These are phyloP conservation scores for Leuctra nigra DNA, from an alignment of 2,888 invertebrate genomes.

Conservation along the genomic window DNA sequence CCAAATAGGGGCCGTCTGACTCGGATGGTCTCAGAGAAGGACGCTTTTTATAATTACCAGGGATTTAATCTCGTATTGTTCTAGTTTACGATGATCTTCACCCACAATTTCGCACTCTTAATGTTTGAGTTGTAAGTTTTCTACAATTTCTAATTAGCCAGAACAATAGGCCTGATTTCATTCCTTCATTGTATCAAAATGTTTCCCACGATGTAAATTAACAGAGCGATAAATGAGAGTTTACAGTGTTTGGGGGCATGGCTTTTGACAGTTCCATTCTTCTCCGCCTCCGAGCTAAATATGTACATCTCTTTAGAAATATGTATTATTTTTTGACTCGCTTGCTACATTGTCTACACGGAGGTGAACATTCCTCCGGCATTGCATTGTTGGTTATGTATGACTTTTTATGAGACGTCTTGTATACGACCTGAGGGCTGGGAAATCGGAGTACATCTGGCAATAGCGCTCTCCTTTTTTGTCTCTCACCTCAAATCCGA, in stretches of 20 bases:
- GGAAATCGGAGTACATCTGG: neutral
- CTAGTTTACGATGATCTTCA: no score
- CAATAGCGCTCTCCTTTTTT: constrained; percentile 1
- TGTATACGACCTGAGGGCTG: no score
- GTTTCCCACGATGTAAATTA: constrained; percentile 7
- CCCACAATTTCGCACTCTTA: no score
- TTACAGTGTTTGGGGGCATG: neutral
- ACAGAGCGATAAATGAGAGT: constrained; percentile 11
- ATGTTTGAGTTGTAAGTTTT: neutral
- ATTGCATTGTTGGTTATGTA: no score
- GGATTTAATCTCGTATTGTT: no score
- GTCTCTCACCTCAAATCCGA: constrained; percentile 9
- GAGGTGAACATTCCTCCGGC: no score
- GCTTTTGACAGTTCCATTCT: constrained; percentile 6
- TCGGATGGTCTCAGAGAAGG: no score
- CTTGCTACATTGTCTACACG: no score
- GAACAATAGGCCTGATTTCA: constrained; percentile 12
- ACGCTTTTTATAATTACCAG: neutral
- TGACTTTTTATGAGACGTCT: no score
- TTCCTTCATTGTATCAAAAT: constrained; percentile 6
- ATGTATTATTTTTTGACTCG: no score
- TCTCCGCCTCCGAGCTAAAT: no score
- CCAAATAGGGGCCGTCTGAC: constrained; percentile 1
- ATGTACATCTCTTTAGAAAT: no score
- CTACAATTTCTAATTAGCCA: constrained; percentile 1